phyloP scores from a whole-genome alignment of 2,113 vertebrate species.

The Entosphenus tridentatus region DNA sequence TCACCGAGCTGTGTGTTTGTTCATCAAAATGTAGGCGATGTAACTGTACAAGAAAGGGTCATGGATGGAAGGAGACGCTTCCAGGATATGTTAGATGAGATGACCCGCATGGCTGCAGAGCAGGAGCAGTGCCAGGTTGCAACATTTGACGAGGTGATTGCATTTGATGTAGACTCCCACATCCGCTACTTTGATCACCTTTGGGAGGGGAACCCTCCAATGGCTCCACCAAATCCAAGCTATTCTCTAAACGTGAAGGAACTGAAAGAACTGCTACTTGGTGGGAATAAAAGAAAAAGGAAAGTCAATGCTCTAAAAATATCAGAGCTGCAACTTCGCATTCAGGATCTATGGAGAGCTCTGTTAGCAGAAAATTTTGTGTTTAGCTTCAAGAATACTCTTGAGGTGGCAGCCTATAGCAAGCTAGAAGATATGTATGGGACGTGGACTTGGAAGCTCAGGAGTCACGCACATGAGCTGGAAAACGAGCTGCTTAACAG shows the following conservation, averaged over 20 bases:
- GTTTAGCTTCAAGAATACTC: no score
- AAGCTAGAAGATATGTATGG: no score
- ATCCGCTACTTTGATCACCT: conserved; percentile 16
- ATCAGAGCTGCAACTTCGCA: conserved; percentile 17
- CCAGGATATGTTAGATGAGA: conserved; percentile 21
- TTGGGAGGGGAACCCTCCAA: conserved; percentile 16
- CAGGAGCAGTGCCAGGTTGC: conserved; percentile 16
- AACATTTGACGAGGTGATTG: conserved; percentile 17
- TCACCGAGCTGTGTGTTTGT: conserved; percentile 15
- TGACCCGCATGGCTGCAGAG: conserved; percentile 18
- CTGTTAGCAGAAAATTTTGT: conserved; percentile 10
- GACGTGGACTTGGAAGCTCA: no score
- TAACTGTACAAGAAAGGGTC: conserved; percentile 21
- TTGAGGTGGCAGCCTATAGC: no score
- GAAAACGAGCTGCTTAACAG: no score
- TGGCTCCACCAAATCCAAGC: conserved; percentile 15
- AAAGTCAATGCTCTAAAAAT: conserved; percentile 9
- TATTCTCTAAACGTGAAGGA: conserved; percentile 15
- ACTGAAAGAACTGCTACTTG: conserved; percentile 10
- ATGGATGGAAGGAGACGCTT: conserved; percentile 17
- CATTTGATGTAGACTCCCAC: conserved; percentile 13
- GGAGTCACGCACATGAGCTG: no score
- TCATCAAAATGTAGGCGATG: conserved; percentile 23
- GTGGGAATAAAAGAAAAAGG: conserved; percentile 7
- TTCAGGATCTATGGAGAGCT: conserved; percentile 17